These are phyloP conservation scores for Rhegmatorhina hoffmannsi DNA, from an alignment of 2,113 vertebrate species.

Conservation along the genomic window DNA sequence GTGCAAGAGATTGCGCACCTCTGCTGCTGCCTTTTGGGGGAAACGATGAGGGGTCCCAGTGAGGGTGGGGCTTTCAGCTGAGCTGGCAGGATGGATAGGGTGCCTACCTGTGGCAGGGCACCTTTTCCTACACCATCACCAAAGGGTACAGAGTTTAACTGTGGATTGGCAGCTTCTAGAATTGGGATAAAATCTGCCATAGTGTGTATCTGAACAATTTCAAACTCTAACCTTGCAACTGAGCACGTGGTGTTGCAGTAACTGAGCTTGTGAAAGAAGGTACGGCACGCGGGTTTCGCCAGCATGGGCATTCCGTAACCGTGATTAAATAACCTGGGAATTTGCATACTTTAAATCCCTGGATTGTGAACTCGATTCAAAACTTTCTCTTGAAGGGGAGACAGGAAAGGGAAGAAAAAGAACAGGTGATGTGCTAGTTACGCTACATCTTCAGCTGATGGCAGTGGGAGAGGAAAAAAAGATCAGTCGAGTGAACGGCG, in stretches of 20 bases:
- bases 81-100: accelerated
- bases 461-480: accelerated
- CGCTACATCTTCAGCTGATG: background rate
- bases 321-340: background rate
- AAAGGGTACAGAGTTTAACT: background rate
- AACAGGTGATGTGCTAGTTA: background rate
- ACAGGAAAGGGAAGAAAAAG: background rate
- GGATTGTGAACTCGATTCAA: background rate
- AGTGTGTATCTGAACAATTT: background rate
- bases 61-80: background rate
- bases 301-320: background rate
- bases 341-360: constrained; percentile 1
- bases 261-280: background rate
- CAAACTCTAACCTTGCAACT: background rate
- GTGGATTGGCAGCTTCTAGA: background rate
- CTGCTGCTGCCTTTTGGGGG: background rate
- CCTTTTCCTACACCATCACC: background rate
- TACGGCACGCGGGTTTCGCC: background rate
- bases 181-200: background rate
- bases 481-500: background rate
- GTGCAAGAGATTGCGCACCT: no score
- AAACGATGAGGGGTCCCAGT: accelerated
- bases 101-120: background rate
- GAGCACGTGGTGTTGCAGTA: background rate
- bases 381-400: background rate